A percentile compares a stretch with the other conserved stretches of the same genome.
Evolutionary conservation across 2,113 vertebrate species (phyloP).

Genomic region (Onychostoma macrolepis): DNA sequence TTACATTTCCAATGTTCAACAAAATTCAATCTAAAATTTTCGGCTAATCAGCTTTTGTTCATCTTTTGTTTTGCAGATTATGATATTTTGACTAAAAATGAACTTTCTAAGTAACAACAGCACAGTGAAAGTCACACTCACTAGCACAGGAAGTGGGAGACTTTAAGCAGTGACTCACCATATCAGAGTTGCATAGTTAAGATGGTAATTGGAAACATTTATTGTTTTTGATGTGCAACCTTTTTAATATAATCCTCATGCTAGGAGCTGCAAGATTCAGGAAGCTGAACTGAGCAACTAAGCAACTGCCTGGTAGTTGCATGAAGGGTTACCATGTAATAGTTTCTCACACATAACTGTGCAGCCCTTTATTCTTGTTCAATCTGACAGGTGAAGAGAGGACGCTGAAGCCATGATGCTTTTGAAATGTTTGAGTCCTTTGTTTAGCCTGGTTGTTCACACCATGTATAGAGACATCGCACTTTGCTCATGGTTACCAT

Average conservation of each 20-base stretch:
- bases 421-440: constrained; percentile 28
- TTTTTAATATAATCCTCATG: neutral
- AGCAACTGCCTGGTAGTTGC: neutral
- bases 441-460: constrained; percentile 39
- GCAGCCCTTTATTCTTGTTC: constrained; percentile 16
- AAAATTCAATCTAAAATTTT: neutral
- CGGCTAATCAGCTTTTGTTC: neutral
- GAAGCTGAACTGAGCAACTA: neutral
- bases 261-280: neutral
- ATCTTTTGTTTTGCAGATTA: neutral
- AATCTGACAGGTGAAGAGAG: constrained; percentile 27
- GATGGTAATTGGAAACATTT: neutral
- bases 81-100: neutral
- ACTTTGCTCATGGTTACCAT: constrained; percentile 37
- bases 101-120: neutral
- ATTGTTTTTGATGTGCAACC: neutral
- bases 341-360: neutral
- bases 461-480: constrained; percentile 8
- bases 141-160: neutral
- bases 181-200: neutral
- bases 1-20: neutral
- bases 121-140: neutral
- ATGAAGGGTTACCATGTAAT: neutral
- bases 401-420: neutral
- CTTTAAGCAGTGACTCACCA: neutral